Base-by-base conservation (phyloP, 2,797 vertebrate species). In the Gastrophryne carolinensis region DNA sequence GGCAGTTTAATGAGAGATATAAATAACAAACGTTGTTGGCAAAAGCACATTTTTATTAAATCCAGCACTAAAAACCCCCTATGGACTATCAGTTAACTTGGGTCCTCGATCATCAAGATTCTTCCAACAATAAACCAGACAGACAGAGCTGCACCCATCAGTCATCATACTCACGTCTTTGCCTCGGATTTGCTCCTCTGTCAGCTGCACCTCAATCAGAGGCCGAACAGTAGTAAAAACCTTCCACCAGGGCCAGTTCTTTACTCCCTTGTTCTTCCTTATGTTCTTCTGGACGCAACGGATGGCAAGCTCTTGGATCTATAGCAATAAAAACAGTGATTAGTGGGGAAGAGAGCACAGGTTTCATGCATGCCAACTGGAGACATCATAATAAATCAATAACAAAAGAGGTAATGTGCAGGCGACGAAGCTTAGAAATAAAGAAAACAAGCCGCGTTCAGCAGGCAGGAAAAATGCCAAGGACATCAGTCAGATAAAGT, bases 221-320 rank as follows among this genome's bases (percentile, higher is more conserved):
- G 97, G 97, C 73, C 95, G 90, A 17, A 98, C 97, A 0, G 95
- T 97, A 66, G 95, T 98, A 83, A 99, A 98, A 62, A 98, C 85
- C 79, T 94, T 97, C 97, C 97, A 99, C 97, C 97, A 99, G 21
- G 92, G 94, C 97, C 97, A 99, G 82, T 81, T 90, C 84, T 98
- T 98, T 82, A 99, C 97, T 0, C 96, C 94, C 9, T 88, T 91
- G 88, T 97, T 99, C 91, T 98, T 98, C 83, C 93, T 91, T 86
- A 95, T 94, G 86, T 95, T 95, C 87, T 94, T 95, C 89, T 95
- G 94, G 60, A 95, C 91, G 23, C 97, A 99, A 32, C 93, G 93
- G 78, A 98, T 98, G 19, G 97, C 97, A 79, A 98, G 86, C 87
- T 96, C 92, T 84, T 98, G 96, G 84, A 98, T 92, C 96, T 98